Conservation (phyloP, 2,888 invertebrate genomes). For the Lamellibrachia satsuma region DNA sequence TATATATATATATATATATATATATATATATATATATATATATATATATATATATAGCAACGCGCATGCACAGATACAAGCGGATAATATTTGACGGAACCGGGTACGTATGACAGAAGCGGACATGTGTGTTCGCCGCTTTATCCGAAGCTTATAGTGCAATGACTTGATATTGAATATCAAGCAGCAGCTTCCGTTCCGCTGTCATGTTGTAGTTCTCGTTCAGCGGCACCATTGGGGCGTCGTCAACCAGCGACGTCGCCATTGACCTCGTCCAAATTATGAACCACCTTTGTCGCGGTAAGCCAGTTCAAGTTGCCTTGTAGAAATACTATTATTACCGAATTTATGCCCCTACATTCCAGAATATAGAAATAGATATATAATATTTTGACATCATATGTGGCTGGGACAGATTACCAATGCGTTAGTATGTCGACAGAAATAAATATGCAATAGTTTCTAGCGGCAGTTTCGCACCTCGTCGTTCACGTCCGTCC, state of each 20-base stretch:
- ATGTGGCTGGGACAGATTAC: too few relatives aligned
- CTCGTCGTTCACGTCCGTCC: too few relatives aligned
- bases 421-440: too few relatives aligned
- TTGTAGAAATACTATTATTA: not conserved
- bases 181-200: not conserved
- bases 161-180: not conserved
- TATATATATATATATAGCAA: conserved; percentile 22
- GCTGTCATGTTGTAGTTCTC: not conserved
- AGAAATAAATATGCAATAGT: too few relatives aligned
- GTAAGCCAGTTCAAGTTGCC: not conserved
- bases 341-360: not conserved
- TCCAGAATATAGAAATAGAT: too few relatives aligned
- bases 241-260: not conserved
- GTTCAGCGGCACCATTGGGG: not conserved
- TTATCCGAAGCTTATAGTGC: too few relatives aligned
- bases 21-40: conserved; percentile 22
- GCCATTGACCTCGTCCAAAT: not conserved
- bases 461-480: too few relatives aligned
- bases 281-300: not conserved
- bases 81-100: too few relatives aligned
- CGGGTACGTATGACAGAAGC: too few relatives aligned
- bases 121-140: too few relatives aligned
- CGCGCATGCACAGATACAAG: too few relatives aligned
- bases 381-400: too few relatives aligned
- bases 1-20: conserved; percentile 26